Percentiles rank a stretch among this genome's conserved stretches.
Conservation (phyloP, 2,113 vertebrate species). For the Stercorarius parasiticus region DNA sequence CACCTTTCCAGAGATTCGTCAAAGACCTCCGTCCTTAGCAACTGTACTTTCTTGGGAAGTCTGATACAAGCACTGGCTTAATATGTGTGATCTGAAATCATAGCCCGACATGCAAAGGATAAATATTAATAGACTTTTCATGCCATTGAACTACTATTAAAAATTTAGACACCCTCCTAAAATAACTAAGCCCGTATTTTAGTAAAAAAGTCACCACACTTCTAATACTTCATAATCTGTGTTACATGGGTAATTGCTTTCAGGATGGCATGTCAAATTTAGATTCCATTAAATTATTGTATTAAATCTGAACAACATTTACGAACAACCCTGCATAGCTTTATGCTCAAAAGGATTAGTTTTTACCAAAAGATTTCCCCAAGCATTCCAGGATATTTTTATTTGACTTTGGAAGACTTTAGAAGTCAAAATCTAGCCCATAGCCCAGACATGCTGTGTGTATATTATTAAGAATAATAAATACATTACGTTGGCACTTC, state of each 20-base stretch:
- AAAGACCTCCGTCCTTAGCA: neutral
- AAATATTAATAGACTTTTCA: neutral
- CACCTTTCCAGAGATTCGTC: no score
- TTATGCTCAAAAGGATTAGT: neutral
- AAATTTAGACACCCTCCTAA: neutral
- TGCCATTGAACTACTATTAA: neutral
- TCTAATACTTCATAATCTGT: neutral
- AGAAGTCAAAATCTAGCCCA: neutral
- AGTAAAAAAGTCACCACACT: neutral
- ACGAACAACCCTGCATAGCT: neutral
- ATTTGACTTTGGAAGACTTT: neutral
- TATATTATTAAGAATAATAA: conserved; percentile 40
- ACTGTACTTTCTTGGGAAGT: neutral
- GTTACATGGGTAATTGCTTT: neutral
- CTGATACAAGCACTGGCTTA: neutral
- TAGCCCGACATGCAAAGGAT: neutral
- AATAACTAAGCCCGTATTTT: neutral
- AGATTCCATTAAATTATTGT: neutral
- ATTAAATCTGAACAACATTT: neutral
- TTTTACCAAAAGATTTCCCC: neutral
- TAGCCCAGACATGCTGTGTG: neutral
- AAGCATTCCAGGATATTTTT: neutral
- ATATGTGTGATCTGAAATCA: neutral
- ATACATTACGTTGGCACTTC: neutral
- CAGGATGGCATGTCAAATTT: neutral